phyloP scores from a whole-genome alignment of 2,888 invertebrate genomes.

The Argynnis bischoffii region DNA sequence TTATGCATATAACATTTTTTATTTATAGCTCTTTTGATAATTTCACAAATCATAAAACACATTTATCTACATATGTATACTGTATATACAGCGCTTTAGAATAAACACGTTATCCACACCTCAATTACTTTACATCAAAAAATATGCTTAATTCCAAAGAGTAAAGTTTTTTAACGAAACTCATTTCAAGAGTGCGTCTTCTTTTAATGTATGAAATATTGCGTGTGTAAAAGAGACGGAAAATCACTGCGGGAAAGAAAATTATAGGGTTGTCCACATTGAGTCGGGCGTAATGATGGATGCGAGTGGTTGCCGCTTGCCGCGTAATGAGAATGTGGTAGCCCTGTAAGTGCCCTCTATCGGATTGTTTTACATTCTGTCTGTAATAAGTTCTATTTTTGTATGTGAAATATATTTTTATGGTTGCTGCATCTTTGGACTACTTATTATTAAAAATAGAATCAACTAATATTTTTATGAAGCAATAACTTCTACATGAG shows the following conservation, averaged over 20 bases:
- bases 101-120: conserved; percentile 36
- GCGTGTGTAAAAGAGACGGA: conserved; percentile 44
- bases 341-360: conserved; percentile 53
- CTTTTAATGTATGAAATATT: conserved; percentile 57
- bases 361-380: conserved; percentile 31
- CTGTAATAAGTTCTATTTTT: conserved; percentile 21
- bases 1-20: no score
- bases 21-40: conserved; percentile 1
- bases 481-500: no score
- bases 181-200: conserved; percentile 66
- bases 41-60: neutral
- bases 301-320: conserved; percentile 56
- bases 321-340: conserved; percentile 72
- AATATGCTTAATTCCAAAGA: conserved; percentile 43
- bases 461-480: no score
- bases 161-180: conserved; percentile 60
- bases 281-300: conserved; percentile 72
- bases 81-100: conserved; percentile 17
- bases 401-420: neutral
- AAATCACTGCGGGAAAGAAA: conserved; percentile 53
- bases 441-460: no score
- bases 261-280: conserved; percentile 75
- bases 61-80: neutral
- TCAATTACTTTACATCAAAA: conserved; percentile 40
- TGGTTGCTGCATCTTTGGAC: no score